Conservation (phyloP, 2,113 vertebrate genomes). For the Ailuropoda melanoleuca region DNA sequence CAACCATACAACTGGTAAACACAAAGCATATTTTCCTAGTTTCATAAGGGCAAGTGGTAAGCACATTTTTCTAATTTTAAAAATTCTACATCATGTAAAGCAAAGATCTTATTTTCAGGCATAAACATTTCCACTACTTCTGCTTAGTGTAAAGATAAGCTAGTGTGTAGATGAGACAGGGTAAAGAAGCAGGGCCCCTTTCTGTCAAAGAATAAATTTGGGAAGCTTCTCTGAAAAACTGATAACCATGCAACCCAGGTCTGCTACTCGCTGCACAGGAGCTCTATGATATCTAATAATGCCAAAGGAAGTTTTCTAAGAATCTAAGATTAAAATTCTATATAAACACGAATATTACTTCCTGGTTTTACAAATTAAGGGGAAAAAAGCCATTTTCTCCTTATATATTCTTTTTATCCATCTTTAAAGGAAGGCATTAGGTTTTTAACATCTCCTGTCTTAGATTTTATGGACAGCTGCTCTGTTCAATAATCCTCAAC, state of each 20-base stretch:
- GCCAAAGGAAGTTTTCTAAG: not conserved
- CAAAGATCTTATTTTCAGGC: conserved; percentile 26
- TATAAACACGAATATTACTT: not conserved
- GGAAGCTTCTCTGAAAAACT: not conserved
- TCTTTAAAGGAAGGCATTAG: not conserved
- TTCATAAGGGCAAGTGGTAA: conserved; percentile 55
- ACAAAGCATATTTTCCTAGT: conserved; percentile 65
- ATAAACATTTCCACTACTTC: conserved; percentile 27
- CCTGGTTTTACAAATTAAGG: not conserved
- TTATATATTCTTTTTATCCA: not conserved
- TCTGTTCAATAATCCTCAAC: not conserved
- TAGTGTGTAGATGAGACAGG: not conserved
- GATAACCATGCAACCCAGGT: not conserved
- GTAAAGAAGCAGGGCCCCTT: not conserved
- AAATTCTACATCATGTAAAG: conserved; percentile 45
- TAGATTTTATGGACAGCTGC: not conserved
- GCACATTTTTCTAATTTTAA: conserved; percentile 73
- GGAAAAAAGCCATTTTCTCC: not conserved
- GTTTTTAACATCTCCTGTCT: not conserved
- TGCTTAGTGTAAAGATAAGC: conserved; percentile 45
- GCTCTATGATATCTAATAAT: not conserved
- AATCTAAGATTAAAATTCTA: not conserved
- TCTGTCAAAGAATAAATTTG: conserved; percentile 2
- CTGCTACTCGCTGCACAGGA: not conserved
- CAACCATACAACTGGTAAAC: conserved; percentile 54